These are phyloP conservation scores for Girardinus metallicus DNA, from an alignment of 2,797 vertebrate genomes.

Conservation along the genomic window DNA sequence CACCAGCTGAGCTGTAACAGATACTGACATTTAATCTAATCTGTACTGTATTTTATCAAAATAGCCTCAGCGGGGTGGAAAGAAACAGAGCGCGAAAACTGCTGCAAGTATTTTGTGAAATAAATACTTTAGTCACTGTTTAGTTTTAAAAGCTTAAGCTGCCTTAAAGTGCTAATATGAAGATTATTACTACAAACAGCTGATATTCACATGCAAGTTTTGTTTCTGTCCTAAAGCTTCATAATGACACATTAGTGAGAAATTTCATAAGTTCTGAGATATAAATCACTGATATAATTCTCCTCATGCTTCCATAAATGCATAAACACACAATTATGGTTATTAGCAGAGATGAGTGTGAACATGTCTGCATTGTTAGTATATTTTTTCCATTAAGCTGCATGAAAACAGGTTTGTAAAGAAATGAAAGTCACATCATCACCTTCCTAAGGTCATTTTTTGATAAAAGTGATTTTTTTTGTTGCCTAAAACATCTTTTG, in stretches of 20 bases:
- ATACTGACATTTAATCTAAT: slow-evolving; percentile 5
- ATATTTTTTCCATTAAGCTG: neutral
- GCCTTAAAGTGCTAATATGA: neutral
- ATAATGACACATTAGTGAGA: neutral
- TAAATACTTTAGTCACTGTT: neutral
- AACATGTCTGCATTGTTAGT: neutral
- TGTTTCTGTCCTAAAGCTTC: neutral
- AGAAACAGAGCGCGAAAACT: neutral
- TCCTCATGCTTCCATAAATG: neutral
- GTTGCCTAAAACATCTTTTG: neutral
- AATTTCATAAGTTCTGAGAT: neutral
- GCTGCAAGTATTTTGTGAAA: neutral
- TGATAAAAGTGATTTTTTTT: neutral
- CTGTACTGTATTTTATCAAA: neutral
- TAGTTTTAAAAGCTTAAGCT: neutral
- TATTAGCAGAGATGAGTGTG: neutral
- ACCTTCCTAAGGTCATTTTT: no score
- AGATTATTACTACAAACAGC: neutral
- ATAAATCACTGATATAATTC: neutral
- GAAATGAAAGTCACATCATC: neutral
- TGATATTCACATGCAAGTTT: neutral
- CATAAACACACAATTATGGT: neutral
- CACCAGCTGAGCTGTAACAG: neutral
- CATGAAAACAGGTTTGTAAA: neutral
- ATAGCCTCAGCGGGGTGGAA: slow-evolving; percentile 3